Base-by-base conservation (phyloP, 2,113 vertebrate genomes). In the Anarrhichthys ocellatus region DNA sequence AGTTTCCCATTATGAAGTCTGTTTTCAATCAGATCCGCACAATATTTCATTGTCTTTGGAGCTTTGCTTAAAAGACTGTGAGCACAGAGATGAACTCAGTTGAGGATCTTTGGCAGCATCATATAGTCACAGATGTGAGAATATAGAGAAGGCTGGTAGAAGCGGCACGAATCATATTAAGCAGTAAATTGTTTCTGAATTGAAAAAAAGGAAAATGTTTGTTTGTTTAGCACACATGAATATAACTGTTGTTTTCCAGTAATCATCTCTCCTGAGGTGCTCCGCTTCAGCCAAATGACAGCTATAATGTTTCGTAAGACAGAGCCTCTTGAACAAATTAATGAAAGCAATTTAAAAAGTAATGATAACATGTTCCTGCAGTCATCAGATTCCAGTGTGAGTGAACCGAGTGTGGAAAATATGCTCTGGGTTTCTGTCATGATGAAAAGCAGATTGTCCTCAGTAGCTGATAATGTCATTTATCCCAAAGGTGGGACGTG, bases 21-120 rank as follows among this genome's bases (percentile, higher is more conserved):
- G 73, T 81, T 95, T 91, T 83, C 67, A 81, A 84, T 90, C 87
- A 93, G 83, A 82, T 89, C 24, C 79, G 34, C 54, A 32, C 80
- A 73, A 82, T 87, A 89, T 83, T 91, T 88, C 69, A 87, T 78
- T 91, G 64, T 91, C 87, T 87, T 87, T 44, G 66, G 72, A 76
- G 42, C 80, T 87, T 84, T 48, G 65, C 89, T 90, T 83, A 66
- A 76, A 87, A 90, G 73, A 38, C 52, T 73, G 44, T 75, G 63
- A 89, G 81, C 78, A 5, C 68, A 80, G 77, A 85, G 89, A 89
- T 52, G 83, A 85, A 63, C 11, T 9, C 85, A 64, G 71, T 56
- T 34, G 56, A 71, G 82, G 9, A 54, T 24, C 34, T 72, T 80
- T 83, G 73, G 89, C 81, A 88, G 61, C 67, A 54, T 80, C 71